These are phyloP conservation scores for Cliona cf. orientalis DNA, from an alignment of 37 sponge, comb jelly and placozoan species.

Conservation along the genomic window DNA sequence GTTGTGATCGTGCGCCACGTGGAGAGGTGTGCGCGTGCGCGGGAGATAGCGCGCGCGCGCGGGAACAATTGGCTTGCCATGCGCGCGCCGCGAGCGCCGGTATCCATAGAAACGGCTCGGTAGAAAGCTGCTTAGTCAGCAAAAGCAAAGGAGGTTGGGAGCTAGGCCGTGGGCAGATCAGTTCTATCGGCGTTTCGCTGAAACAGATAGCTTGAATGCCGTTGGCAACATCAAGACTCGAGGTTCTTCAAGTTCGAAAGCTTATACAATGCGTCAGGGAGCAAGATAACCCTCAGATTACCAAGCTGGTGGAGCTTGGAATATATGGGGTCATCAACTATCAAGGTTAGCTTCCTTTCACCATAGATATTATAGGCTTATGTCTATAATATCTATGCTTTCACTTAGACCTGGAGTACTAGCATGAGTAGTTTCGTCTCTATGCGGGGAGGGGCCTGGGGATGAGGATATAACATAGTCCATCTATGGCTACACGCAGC, in stretches of 20 bases:
- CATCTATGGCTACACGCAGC: background rate
- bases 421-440: too few species aligned
- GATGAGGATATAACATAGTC: too few species aligned
- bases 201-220: too few species aligned
- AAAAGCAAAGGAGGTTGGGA: background rate
- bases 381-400: background rate
- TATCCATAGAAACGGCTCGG: too few species aligned
- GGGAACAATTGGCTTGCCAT: too few species aligned
- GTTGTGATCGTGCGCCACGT: too few species aligned
- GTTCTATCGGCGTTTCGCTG: background rate
- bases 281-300: conserved; percentile 75
- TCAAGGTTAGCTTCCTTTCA: conserved; percentile 61
- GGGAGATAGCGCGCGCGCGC: too few species aligned
- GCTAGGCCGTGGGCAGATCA: background rate
- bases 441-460: too few species aligned
- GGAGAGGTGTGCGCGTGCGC: too few species aligned
- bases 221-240: conserved; percentile 73
- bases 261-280: conserved; percentile 85
- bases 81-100: too few species aligned
- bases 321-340: conserved; percentile 75
- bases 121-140: too few species aligned
- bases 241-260: conserved; percentile 92
- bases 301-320: conserved; percentile 80
- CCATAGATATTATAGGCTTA: background rate
- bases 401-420: too few species aligned